phyloP scores from a whole-genome alignment of 2,888 invertebrate genomes.

The Halictus ligatus region DNA sequence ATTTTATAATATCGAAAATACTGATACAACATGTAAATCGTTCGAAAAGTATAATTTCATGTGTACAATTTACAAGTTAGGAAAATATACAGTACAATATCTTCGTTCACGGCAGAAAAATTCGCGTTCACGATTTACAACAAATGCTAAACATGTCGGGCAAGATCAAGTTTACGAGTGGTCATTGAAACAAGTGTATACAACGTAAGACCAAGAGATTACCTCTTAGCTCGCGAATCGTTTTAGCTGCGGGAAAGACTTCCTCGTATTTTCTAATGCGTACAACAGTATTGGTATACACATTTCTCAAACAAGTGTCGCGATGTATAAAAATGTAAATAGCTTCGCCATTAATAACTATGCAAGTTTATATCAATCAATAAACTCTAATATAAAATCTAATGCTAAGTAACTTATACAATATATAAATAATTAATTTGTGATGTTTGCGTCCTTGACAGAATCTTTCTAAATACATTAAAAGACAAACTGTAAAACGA shows the following conservation, averaged over 20 bases:
- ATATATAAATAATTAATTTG: conserved; percentile 30
- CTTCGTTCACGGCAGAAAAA: conserved; percentile 30
- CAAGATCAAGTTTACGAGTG: conserved; percentile 45
- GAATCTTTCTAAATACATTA: conserved; percentile 18
- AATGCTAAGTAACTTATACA: conserved; percentile 28
- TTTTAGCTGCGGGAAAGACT: conserved; percentile 7
- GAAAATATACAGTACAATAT: conserved; percentile 42
- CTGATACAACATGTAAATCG: conserved; percentile 59
- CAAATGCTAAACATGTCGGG: conserved; percentile 35
- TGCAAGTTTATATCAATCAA: conserved; percentile 44
- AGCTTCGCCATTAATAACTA: conserved; percentile 33
- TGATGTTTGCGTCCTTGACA: conserved; percentile 11
- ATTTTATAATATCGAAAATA: conserved; percentile 67
- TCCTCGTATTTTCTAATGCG: conserved; percentile 29
- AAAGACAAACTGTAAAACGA: conserved; percentile 34
- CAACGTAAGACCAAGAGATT: conserved; percentile 23
- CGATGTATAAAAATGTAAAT: conserved; percentile 59
- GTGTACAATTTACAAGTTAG: conserved; percentile 37
- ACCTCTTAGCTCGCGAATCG: conserved; percentile 25
- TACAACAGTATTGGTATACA: conserved; percentile 28
- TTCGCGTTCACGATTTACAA: conserved; percentile 13
- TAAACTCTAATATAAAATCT: conserved; percentile 37
- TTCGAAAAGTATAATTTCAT: conserved; percentile 43
- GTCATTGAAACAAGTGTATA: conserved; percentile 32
- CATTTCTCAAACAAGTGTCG: conserved; percentile 33